Evolutionary conservation across 2,113 vertebrate genomes (phyloP).

Genomic region (Xenopus borealis): DNA sequence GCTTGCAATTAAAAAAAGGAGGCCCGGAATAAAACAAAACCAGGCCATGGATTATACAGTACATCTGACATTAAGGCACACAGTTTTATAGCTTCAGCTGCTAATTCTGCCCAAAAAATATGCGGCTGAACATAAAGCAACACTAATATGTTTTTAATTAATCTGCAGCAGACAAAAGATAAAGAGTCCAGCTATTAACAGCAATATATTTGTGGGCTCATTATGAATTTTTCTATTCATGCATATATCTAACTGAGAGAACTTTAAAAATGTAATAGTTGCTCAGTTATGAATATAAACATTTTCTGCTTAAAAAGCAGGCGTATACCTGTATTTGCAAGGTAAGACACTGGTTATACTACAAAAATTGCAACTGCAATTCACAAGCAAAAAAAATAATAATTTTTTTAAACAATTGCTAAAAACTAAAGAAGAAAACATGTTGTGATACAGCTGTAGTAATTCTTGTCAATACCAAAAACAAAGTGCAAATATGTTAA

Average conservation of each 20-base stretch:
- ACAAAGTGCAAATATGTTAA: no score
- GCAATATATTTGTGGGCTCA: constrained; percentile 58
- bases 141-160: constrained; percentile 68
- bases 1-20: constrained; percentile 56
- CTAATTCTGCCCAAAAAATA: constrained; percentile 59
- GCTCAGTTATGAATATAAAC: no score
- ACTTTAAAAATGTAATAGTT: no score
- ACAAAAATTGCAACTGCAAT: no score
- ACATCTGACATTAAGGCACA: constrained; percentile 46
- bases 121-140: constrained; percentile 60
- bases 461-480: no score
- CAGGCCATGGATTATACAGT: constrained; percentile 6
- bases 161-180: constrained; percentile 68
- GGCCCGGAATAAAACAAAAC: constrained; percentile 31
- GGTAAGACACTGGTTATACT: no score
- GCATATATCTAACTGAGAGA: neutral
- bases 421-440: no score
- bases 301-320: no score
- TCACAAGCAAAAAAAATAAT: no score
- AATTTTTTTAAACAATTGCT: no score
- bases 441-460: no score
- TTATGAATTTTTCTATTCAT: constrained; percentile 44
- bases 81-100: constrained; percentile 54
- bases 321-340: no score
- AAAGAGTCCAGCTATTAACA: constrained; percentile 59